Evolutionary conservation across 2,113 vertebrate species (phyloP).

Genomic region (Pseudonaja textilis): DNA sequence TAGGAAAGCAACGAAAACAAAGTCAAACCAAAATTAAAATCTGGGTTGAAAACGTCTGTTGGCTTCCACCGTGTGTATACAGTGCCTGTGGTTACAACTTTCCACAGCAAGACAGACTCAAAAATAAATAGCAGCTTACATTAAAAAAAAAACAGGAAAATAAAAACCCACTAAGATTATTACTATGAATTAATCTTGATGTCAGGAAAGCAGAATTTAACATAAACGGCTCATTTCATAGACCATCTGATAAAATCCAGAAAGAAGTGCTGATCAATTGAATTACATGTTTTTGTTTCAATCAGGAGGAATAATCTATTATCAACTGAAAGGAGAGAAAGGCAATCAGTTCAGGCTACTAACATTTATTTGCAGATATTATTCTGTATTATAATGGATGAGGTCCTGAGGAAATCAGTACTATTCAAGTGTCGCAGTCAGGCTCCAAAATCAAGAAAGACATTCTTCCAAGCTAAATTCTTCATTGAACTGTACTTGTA

Average conservation of each 20-base stretch:
- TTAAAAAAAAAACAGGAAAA: slow-evolving; percentile 24
- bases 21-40: slow-evolving; percentile 7
- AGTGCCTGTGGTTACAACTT: slow-evolving; percentile 12
- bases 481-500: background rate
- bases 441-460: background rate
- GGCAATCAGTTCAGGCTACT: background rate
- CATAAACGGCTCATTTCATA: background rate
- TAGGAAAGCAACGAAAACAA: slow-evolving; percentile 21
- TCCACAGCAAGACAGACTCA: slow-evolving; percentile 22
- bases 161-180: background rate
- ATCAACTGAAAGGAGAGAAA: background rate
- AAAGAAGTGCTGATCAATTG: background rate
- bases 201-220: background rate
- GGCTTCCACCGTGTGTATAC: slow-evolving; percentile 7
- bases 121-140: slow-evolving; percentile 27
- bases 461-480: background rate
- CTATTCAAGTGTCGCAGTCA: background rate
- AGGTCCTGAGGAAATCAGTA: background rate
- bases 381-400: background rate
- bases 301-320: background rate
- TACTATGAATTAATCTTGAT: background rate
- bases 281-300: background rate
- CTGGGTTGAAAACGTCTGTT: slow-evolving; percentile 4
- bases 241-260: background rate
- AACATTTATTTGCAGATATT: background rate